Evolutionary conservation across 2,888 invertebrate genomes (phyloP).

Genomic region (Desoria tigrina): DNA sequence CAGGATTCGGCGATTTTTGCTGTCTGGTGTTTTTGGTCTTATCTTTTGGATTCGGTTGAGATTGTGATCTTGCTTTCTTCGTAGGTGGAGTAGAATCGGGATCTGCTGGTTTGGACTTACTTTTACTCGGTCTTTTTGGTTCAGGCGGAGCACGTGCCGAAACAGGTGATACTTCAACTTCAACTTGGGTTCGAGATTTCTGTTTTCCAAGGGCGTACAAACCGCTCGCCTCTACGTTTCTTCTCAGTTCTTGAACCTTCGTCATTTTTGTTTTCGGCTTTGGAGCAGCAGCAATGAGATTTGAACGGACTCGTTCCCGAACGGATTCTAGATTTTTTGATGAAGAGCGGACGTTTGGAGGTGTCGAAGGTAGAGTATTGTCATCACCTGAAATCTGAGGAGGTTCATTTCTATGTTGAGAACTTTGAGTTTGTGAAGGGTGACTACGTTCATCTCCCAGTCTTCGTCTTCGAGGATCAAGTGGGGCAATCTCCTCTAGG

Average conservation of each 20-base stretch:
- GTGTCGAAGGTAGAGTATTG: no score
- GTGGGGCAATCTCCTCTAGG: no score
- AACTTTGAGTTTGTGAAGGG: no score
- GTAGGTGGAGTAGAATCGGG: background rate
- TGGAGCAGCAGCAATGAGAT: background rate
- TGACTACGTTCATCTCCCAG: no score
- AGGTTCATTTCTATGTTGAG: no score
- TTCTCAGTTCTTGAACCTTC: slow-evolving; percentile 35
- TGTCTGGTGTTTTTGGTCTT: background rate
- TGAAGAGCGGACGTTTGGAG: no score
- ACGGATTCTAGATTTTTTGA: slow-evolving; percentile 5
- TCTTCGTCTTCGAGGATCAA: no score
- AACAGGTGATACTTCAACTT: no score
- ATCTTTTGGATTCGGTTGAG: slow-evolving; percentile 6
- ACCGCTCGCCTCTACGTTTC: slow-evolving; percentile 39
- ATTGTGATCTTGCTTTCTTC: slow-evolving; percentile 21
- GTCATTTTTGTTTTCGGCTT: background rate
- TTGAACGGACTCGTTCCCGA: slow-evolving; percentile 9
- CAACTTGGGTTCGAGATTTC: no score
- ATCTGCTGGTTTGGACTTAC: background rate
- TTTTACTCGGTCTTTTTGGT: no score
- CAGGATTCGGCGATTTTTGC: background rate
- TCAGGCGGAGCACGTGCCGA: no score
- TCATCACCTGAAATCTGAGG: no score
- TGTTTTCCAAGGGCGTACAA: slow-evolving; percentile 33